phyloP scores from a whole-genome alignment of 2,888 invertebrate species.

The Brachycybe producta region DNA sequence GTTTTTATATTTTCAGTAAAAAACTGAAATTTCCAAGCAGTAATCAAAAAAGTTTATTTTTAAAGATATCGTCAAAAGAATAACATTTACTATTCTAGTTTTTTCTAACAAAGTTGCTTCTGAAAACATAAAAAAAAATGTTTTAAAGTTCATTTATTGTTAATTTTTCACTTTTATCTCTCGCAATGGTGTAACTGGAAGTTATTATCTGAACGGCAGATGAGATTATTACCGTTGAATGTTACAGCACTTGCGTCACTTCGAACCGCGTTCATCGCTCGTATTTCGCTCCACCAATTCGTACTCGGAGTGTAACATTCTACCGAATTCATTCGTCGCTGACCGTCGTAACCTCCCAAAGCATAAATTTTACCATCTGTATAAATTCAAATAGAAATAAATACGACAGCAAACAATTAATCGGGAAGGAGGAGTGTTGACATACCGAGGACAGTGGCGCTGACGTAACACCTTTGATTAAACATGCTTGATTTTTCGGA shows the following conservation, averaged over 20 bases:
- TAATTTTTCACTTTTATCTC: too few relatives aligned
- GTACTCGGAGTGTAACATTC: neutral
- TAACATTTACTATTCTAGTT: too few relatives aligned
- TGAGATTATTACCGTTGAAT: neutral
- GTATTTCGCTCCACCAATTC: neutral
- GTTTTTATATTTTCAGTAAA: too few relatives aligned
- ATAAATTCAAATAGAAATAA: neutral
- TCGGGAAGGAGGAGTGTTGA: neutral
- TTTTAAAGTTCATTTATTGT: too few relatives aligned
- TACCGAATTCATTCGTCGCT: neutral
- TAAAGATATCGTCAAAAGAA: too few relatives aligned
- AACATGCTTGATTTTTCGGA: too few relatives aligned
- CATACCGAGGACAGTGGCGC: neutral
- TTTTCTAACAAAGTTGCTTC: too few relatives aligned
- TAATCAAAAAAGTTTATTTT: too few relatives aligned
- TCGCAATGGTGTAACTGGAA: too few relatives aligned
- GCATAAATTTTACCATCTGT: conserved; percentile 7
- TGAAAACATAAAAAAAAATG: too few relatives aligned
- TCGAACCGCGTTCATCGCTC: neutral
- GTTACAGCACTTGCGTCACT: neutral
- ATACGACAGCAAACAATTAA: neutral
- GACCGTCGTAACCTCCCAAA: conserved; percentile 9
- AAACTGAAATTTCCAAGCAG: too few relatives aligned
- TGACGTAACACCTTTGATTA: conserved; percentile 3
- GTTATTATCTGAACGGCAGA: too few relatives aligned